A percentile compares a stretch with the other conserved stretches of the same genome.
These are phyloP conservation scores for Zaprionus vittiger DNA, from an alignment of 1,140 invertebrate genomes.

Conservation along the genomic window DNA sequence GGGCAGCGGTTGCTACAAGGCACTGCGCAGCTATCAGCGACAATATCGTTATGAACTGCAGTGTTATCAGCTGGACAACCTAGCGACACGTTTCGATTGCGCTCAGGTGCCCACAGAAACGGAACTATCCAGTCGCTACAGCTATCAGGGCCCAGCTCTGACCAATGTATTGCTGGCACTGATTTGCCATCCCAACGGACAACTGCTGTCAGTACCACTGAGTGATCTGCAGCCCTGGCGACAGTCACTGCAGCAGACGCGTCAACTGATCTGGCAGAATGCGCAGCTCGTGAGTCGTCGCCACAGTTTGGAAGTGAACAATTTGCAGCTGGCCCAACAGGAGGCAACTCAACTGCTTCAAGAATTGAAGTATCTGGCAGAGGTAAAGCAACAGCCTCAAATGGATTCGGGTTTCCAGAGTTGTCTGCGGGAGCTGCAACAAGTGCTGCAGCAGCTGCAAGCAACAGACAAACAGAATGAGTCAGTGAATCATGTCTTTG, in stretches of 20 bases:
- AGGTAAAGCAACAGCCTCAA: slow-evolving; percentile 35
- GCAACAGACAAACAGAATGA: neutral
- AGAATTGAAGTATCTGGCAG: slow-evolving; percentile 59
- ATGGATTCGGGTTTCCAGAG: slow-evolving; percentile 48
- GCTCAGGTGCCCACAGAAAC: slow-evolving; percentile 26
- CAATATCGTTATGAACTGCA: slow-evolving; percentile 49
- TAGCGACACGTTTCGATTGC: slow-evolving; percentile 59
- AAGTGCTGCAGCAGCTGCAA: slow-evolving; percentile 25
- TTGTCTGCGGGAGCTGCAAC: slow-evolving; percentile 39
- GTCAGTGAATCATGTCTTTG: slow-evolving; percentile 26
- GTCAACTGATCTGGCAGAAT: slow-evolving; percentile 75
- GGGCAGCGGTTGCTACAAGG: slow-evolving; percentile 56
- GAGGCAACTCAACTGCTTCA: slow-evolving; percentile 53
- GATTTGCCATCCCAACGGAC: slow-evolving; percentile 64
- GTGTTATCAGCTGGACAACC: slow-evolving; percentile 65
- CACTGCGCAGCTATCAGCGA: slow-evolving; percentile 61
- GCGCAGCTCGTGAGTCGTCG: slow-evolving; percentile 25
- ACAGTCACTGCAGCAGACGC: slow-evolving; percentile 51
- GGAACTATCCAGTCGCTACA: slow-evolving; percentile 57
- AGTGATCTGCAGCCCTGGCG: slow-evolving; percentile 70
- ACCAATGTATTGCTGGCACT: slow-evolving; percentile 50
- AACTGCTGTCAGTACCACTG: slow-evolving; percentile 66
- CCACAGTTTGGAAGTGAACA: slow-evolving; percentile 36
- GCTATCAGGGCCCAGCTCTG: slow-evolving; percentile 64
- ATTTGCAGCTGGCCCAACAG: slow-evolving; percentile 10